Evolutionary conservation across 2,113 vertebrate species (phyloP), one percentile per base, ranked within the genome.

Genomic region (Lethenteron camtschaticum): DNA sequence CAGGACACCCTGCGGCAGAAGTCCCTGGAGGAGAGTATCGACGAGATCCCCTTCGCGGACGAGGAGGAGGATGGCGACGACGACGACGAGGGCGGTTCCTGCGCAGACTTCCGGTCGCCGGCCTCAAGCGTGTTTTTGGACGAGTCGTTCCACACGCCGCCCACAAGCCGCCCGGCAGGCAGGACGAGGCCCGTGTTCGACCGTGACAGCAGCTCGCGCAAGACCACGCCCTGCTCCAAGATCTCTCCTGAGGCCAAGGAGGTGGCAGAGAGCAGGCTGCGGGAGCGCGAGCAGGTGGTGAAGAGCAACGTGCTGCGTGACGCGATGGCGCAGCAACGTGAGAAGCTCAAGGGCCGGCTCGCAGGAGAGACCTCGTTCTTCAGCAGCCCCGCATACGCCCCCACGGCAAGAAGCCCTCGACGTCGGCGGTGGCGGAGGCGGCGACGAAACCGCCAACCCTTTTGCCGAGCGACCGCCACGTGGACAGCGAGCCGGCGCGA

Each of bases 21-120:
- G 73, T 97, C 94, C 0, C 95, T 99, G 6, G 89, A 86, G 2
- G 92, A 99, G 80, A 92, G 86, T 0, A 88, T 96, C 69, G 94
- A 88, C 8, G 94, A 99, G 77, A 97, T 99, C 73, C 94, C 94
- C 0, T 99, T 97, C 69, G 94, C 94, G 0, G 94, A 99, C 1
- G 94, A 99, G 0, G 89, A 92, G 41, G 92, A 97, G 56, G 92
- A 97, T 71, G 83, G 82, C 0, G 92, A 85, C 0, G 90, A 96
- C 0, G 90, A 96, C 68, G 82, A 79, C 58, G 88, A 86, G 0
- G 87, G 88, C 58, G 85, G 91, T 71, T 81, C 81, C 0, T 87
- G 84, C 74, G 6, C 41, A 41, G 41, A 66, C n/a, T 11, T 66
- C n/a, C 10, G 10, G 63, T 24, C n/a, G 9, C n/a, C 24, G 63